phyloP scores from a whole-genome alignment of 2,888 invertebrate genomes.

The Dryobotodes eremita region DNA sequence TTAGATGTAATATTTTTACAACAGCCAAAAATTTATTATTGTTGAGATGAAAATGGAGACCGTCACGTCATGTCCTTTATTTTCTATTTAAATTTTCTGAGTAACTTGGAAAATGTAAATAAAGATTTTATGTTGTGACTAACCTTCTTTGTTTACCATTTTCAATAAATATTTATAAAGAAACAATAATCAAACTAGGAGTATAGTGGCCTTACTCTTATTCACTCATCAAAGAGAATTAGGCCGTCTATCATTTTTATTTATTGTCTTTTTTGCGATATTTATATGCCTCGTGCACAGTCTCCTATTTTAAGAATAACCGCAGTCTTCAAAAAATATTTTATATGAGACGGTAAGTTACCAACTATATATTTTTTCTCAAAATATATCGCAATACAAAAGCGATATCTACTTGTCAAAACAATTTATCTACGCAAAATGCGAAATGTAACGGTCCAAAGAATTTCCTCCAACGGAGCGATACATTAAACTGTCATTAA shows the following conservation, averaged over 20 bases:
- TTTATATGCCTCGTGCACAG: neutral
- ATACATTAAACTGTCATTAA: conserved; percentile 68
- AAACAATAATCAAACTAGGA: conserved; percentile 37
- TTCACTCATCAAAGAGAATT: conserved; percentile 34
- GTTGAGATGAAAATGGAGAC: neutral
- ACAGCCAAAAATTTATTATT: neutral
- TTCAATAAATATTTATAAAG: conserved; percentile 32
- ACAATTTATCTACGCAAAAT: conserved; percentile 54
- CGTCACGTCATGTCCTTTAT: conserved; percentile 2
- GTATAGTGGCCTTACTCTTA: conserved; percentile 1
- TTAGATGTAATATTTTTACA: neutral
- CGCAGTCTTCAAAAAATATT: conserved; percentile 10
- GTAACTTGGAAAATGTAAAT: conserved; percentile 37
- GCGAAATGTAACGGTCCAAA: conserved; percentile 53
- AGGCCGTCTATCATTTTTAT: conserved; percentile 41
- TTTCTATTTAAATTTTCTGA: conserved; percentile 33
- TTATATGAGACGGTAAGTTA: conserved; percentile 13
- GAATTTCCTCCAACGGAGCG: conserved; percentile 48
- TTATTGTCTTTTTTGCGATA: conserved; percentile 29
- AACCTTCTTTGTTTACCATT: conserved; percentile 33
- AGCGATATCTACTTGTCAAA: conserved; percentile 41
- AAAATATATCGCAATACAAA: conserved; percentile 10
- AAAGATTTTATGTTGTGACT: conserved; percentile 29
- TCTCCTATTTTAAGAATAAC: conserved; percentile 10
- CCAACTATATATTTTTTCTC: neutral